A percentile compares a stretch with the other conserved stretches of the same genome.
These are phyloP conservation scores for Drosophila mayaguana DNA, from an alignment of 2,888 invertebrate genomes.

Conservation along the genomic window DNA sequence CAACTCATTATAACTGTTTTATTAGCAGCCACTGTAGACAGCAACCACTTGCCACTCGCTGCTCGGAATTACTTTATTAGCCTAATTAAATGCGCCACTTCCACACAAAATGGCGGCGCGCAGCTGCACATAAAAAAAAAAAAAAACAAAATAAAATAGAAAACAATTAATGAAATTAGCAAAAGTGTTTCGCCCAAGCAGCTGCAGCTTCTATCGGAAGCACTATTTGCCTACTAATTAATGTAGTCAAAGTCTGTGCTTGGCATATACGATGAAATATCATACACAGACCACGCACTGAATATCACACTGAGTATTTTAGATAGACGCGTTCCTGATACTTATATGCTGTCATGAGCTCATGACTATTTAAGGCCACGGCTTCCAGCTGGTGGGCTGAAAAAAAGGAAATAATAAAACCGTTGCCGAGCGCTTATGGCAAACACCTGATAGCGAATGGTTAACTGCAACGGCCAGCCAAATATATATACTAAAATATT, in stretches of 20 bases:
- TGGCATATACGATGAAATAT: not conserved
- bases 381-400: not conserved
- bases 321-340: not conserved
- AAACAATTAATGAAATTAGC: conserved; percentile 77
- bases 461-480: not conserved
- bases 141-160: not conserved
- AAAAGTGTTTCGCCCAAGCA: conserved; percentile 43
- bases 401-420: conserved; percentile 13
- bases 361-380: not conserved
- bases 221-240: conserved; percentile 15
- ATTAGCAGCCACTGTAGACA: conserved; percentile 58
- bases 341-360: not conserved
- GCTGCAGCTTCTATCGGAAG: conserved; percentile 4
- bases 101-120: conserved; percentile 52
- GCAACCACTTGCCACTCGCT: conserved; percentile 40
- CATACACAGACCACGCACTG: not conserved
- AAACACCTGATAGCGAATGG: conserved; percentile 34
- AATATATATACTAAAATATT: conserved; percentile 1
- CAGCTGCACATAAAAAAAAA: conserved; percentile 13
- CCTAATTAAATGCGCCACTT: conserved; percentile 77
- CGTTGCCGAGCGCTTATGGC: conserved; percentile 59
- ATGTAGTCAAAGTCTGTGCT: conserved; percentile 4
- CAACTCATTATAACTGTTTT: conserved; percentile 79
- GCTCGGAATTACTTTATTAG: conserved; percentile 77
- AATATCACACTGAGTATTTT: not conserved